These are phyloP conservation scores for Andrena fulva DNA, from an alignment of 2,888 invertebrate species.

Conservation along the genomic window DNA sequence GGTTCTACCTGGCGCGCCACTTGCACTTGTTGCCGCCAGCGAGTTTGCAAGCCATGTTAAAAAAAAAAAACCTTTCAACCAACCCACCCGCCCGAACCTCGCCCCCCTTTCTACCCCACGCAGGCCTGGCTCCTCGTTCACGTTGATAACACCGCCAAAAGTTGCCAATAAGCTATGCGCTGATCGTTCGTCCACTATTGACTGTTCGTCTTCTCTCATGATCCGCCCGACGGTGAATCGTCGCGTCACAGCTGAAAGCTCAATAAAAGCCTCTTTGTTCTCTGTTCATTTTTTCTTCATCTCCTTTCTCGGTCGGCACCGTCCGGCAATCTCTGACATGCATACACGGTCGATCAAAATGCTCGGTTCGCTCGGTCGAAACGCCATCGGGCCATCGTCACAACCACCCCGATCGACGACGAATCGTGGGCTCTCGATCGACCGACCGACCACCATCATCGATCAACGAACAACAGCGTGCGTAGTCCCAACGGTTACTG, in stretches of 20 bases:
- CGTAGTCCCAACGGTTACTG: conserved; percentile 84
- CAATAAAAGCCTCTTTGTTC: conserved; percentile 27
- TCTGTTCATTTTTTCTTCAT: conserved; percentile 64
- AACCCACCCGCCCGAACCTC: background rate
- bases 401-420: conserved; percentile 66
- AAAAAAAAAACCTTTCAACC: too few relatives aligned
- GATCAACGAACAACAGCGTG: conserved; percentile 80
- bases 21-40: conserved; percentile 37
- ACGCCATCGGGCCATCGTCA: conserved; percentile 73
- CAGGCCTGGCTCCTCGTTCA: conserved; percentile 38
- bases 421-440: conserved; percentile 68
- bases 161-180: conserved; percentile 51
- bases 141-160: conserved; percentile 47
- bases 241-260: conserved; percentile 5
- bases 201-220: conserved; percentile 59
- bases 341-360: conserved; percentile 60
- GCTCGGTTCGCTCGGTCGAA: conserved; percentile 82
- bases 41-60: conserved; percentile 12
- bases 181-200: conserved; percentile 58
- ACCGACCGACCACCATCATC: conserved; percentile 71
- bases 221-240: conserved; percentile 16
- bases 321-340: conserved; percentile 65
- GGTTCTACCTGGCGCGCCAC: conserved; percentile 17
- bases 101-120: background rate
- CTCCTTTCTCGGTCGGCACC: conserved; percentile 73